Evolutionary conservation across 2,888 invertebrate genomes (phyloP), one percentile per base, ranked within the genome.

Genomic region (Pyrocoelia pectoralis): DNA sequence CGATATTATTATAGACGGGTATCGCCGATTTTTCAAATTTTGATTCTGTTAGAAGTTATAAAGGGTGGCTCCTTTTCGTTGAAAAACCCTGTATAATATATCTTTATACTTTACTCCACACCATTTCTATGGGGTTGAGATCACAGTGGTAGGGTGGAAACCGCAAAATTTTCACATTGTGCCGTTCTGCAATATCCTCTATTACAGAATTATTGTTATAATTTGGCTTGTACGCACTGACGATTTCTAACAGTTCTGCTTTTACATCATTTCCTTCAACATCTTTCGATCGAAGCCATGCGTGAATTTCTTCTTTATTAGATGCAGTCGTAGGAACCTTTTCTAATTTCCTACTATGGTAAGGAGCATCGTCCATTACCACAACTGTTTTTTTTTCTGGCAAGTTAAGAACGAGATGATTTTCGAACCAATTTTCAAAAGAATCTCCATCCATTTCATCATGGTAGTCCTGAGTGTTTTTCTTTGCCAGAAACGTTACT

Each of bases 401-500:
- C 4, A n/a, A 40, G n/a, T 6, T 40, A n/a, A 13, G 6, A 40
- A n/a, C 4, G n/a, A 40, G 6, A 4, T 40, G n/a, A 40, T 4
- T 40, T 40, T 40, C n/a, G 40, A 40, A 40, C 40, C 40, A 40
- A 4, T 13, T n/a, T 40, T 40, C 40, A 40, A 40, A 40, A 40
- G 8, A 2, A n/a, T 40, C 40, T 13, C 13, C 13, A 40, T 40
- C 40, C 40, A 40, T 40, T 6, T 40, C 13, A n/a, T 13, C 40
- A n/a, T 40, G 40, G 40, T 40, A 40, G n/a, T 12, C n/a, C n/a
- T 40, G 40, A 13, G 12, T 2, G 4, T 6, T 40, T 40, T 40
- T 40, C n/a, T 40, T 40, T 6, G 6, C 40, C 6, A 40, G 40
- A 40, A 40, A 17, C n/a, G n/a, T n/a, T n/a, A n/a, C n/a, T n/a